These are phyloP conservation scores for Oryzaephilus surinamensis DNA, from an alignment of 1,140 invertebrate species.

Conservation along the genomic window DNA sequence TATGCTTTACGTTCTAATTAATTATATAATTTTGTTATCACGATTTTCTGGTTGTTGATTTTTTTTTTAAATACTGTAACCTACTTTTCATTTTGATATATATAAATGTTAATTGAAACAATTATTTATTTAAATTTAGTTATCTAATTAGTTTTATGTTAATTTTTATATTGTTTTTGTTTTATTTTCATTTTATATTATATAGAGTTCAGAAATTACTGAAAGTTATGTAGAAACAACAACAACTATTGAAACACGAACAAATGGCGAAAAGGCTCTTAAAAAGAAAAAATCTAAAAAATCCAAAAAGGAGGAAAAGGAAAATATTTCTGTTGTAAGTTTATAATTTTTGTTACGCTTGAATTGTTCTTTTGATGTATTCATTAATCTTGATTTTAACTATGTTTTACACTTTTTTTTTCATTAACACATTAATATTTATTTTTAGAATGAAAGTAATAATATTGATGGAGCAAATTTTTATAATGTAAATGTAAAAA, in stretches of 20 bases:
- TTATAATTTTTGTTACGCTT: conserved; percentile 16
- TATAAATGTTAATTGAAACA: not conserved
- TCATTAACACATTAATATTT: conserved; percentile 14
- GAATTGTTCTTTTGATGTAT: conserved; percentile 12
- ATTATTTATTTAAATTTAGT: not conserved
- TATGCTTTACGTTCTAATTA: too few relatives aligned
- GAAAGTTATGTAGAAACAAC: conserved; percentile 27
- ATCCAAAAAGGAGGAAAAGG: conserved; percentile 49
- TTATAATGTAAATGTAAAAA: conserved; percentile 46
- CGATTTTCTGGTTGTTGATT: too few relatives aligned
- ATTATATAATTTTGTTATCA: too few relatives aligned
- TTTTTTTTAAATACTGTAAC: too few relatives aligned
- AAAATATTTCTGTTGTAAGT: conserved; percentile 54
- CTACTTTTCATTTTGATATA: too few relatives aligned
- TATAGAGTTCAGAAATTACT: conserved; percentile 31
- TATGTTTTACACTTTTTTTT: conserved; percentile 13
- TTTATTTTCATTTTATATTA: conserved; percentile 12
- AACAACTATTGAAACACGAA: conserved; percentile 16
- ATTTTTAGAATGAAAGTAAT: conserved; percentile 34
- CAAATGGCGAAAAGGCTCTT: conserved; percentile 20
- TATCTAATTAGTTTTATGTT: conserved; percentile 3
- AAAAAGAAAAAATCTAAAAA: conserved; percentile 50
- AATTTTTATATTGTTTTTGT: conserved; percentile 11
- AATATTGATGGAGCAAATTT: conserved; percentile 40
- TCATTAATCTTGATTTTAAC: conserved; percentile 2